Base-by-base conservation (phyloP, 2,113 vertebrate genomes). In the Pipra filicauda region DNA sequence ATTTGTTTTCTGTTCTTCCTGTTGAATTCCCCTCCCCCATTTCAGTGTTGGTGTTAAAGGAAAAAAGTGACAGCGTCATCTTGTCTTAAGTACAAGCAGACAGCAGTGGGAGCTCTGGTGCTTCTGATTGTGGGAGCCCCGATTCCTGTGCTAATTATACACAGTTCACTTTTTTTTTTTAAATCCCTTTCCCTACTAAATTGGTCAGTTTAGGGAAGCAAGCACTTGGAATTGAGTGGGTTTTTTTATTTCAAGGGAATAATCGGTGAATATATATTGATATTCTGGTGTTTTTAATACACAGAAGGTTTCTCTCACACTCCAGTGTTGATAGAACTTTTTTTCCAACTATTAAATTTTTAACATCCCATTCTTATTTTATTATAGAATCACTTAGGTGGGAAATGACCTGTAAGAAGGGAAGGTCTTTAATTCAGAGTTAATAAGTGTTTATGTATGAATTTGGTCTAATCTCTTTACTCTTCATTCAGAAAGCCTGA, bases 61-160 rank as follows among this genome's bases (percentile, higher is more conserved):
- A 49, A 95, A 94, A 95, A 97, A 94, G 95, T 92, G 75, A 93
- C 91, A 93, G 95, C 82, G 90, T 97, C 95, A 96, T 95, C 95
- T 95, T 96, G 96, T 93, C 85, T 95, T 97, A 93, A 92, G 52
- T 86, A 46, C 65, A 87, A 66, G 74, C 83, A 87, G 78, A 95
- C 95, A 76, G 88, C 85, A 95, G 93, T 96, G 92, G 92, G 93
- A 97, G 96, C 93, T 95, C 76, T 95, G 91, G 88, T 87, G 88
- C 96, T 95, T 91, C 73, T 86, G 59, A 27, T 59, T 67, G 82
- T 77, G 69, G 54, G 84, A 93, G 78, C 52, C 52, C 70, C 52
- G 66, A 89, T 89, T 88, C 83, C 70, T 78, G 30, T 75, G 92
- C 82, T 95, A 46, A 78, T 95, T 85, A 66, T 81, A 84, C 35